Conservation (phyloP, 2,113 vertebrate species). For the Aptenodytes forsteri region DNA sequence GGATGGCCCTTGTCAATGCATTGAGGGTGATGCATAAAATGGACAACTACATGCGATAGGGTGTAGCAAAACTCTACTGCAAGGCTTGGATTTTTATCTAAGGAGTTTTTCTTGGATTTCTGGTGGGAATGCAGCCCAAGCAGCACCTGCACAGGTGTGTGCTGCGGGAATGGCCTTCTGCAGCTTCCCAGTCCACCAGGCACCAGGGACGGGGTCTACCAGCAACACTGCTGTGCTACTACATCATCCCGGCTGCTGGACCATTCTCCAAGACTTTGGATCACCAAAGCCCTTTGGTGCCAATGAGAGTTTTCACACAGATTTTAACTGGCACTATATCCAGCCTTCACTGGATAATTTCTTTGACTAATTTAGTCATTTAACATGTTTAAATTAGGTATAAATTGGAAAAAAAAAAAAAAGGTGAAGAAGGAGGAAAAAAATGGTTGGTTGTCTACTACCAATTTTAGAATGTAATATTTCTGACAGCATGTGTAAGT, state of each 20-base stretch:
- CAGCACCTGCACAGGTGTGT: background rate
- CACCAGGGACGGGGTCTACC: background rate
- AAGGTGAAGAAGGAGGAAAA: background rate
- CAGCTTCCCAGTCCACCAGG: background rate
- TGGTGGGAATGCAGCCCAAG: background rate
- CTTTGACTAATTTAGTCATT: conserved; percentile 1
- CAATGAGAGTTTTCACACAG: background rate
- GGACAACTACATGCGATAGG: rapidly evolving
- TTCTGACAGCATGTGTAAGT: conserved; percentile 41
- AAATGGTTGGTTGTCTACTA: conserved; percentile 4
- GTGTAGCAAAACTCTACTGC: background rate
- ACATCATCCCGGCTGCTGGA: background rate
- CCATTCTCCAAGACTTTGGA: background rate
- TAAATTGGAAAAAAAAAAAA: background rate
- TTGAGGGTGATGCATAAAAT: background rate
- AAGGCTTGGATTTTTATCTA: background rate
- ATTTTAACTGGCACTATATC: background rate
- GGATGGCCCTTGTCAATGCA: background rate
- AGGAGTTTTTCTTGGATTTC: background rate
- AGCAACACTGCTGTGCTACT: background rate
- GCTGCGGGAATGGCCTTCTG: background rate
- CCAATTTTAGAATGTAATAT: background rate
- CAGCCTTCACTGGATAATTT: background rate
- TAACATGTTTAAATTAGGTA: conserved; percentile 14
- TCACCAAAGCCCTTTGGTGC: background rate